Conservation (phyloP, 1,140 invertebrate genomes). For the Liolophura sinensis region DNA sequence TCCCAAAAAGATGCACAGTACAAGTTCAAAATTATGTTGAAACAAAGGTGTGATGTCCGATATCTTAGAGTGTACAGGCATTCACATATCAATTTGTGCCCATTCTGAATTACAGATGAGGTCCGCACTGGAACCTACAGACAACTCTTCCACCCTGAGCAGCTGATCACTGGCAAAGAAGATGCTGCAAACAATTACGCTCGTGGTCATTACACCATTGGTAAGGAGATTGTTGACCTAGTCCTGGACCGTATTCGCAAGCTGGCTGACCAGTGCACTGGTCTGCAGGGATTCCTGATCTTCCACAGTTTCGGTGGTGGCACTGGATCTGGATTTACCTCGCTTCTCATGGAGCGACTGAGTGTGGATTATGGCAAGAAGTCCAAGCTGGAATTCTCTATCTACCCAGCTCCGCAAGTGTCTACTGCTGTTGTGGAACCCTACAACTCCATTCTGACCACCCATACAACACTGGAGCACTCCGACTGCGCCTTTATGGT, state of each 20-base stretch:
- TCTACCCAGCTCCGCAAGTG: constrained; percentile 76
- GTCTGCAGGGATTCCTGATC: constrained; percentile 71
- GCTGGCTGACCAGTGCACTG: constrained; percentile 75
- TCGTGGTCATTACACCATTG: no score
- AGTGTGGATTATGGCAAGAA: constrained; percentile 73
- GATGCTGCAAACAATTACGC: no score
- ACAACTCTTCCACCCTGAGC: constrained; percentile 66
- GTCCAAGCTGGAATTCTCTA: constrained; percentile 34
- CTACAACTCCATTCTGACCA: constrained; percentile 56
- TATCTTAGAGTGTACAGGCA: no score
- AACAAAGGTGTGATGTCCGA: background rate
- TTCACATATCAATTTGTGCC: no score
- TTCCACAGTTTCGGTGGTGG: constrained; percentile 65
- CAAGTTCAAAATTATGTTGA: no score
- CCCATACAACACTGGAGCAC: constrained; percentile 59
- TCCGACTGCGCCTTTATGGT: constrained; percentile 59
- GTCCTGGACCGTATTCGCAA: no score
- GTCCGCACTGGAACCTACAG: constrained; percentile 68
- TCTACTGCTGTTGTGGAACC: constrained; percentile 58
- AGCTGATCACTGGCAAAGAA: constrained; percentile 70
- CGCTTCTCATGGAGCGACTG: constrained; percentile 83
- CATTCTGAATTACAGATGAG: constrained; percentile 60
- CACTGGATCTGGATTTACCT: constrained; percentile 86
- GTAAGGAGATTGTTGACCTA: no score
- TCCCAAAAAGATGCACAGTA: background rate